Evolutionary conservation across 2,113 vertebrate genomes (phyloP).

Genomic region (Pomatorhinus ruficollis): DNA sequence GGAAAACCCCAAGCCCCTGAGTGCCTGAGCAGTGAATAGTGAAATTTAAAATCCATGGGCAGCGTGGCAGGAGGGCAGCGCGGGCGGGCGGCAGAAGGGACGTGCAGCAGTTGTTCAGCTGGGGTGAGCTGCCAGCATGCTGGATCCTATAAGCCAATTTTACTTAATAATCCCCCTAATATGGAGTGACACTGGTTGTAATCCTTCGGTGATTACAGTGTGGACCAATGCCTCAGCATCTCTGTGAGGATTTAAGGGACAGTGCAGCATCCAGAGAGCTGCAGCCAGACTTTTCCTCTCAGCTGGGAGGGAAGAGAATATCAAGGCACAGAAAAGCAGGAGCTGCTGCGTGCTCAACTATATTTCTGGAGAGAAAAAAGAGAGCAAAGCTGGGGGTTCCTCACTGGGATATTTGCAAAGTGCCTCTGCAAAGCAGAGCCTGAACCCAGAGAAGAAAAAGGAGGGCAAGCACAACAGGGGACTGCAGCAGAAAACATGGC

Average conservation of each 20-base stretch:
- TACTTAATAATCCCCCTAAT: slow-evolving; percentile 39
- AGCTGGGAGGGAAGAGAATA: not conserved
- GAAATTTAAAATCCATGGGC: slow-evolving; percentile 70
- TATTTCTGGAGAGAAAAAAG: not conserved
- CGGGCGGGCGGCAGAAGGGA: not conserved
- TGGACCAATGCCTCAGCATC: not conserved
- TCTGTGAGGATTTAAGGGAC: slow-evolving; percentile 16
- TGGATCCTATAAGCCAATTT: not conserved
- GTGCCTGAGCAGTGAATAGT: slow-evolving; percentile 54
- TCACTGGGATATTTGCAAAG: not conserved
- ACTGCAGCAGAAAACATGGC: not conserved
- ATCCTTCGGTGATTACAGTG: not conserved
- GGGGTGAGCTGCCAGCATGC: not conserved
- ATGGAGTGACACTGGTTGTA: slow-evolving; percentile 9
- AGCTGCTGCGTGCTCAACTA: not conserved
- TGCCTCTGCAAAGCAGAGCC: not conserved
- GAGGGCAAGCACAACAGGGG: not conserved
- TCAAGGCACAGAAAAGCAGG: not conserved
- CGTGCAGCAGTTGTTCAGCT: not conserved
- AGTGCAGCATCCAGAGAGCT: not conserved
- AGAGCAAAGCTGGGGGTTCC: not conserved
- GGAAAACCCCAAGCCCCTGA: slow-evolving; percentile 26
- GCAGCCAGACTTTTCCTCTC: not conserved
- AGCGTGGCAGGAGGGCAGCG: slow-evolving; percentile 47
- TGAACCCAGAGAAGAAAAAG: not conserved